phyloP scores from a whole-genome alignment of 2,113 vertebrate species.

The Microcebus ravelobensis region DNA sequence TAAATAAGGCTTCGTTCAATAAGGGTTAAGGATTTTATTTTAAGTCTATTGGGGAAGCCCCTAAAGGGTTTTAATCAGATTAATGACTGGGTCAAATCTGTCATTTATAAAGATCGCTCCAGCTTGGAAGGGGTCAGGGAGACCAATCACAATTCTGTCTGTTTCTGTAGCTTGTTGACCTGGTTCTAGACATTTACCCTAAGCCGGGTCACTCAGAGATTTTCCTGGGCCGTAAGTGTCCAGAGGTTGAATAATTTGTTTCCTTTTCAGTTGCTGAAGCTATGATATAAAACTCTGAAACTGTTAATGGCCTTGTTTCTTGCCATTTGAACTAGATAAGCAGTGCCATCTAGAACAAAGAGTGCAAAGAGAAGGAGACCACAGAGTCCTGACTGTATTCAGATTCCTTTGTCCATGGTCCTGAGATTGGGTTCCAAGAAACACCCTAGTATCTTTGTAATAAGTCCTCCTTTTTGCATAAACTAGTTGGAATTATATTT shows the following conservation, averaged over 20 bases:
- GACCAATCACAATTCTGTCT: not conserved
- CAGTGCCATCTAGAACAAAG: not conserved
- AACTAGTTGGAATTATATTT: not conserved
- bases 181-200: not conserved
- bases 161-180: constrained; percentile 15
- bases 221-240: not conserved
- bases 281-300: not conserved
- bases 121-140: not conserved
- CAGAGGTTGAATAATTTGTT: not conserved
- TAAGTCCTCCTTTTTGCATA: not conserved
- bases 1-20: not conserved
- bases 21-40: not conserved
- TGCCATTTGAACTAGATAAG: not conserved
- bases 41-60: not conserved
- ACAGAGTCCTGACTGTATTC: not conserved
- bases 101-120: not conserved
- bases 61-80: not conserved
- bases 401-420: constrained; percentile 49
- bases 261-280: not conserved
- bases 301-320: not conserved
- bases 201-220: not conserved
- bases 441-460: not conserved
- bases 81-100: not conserved
- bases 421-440: constrained; percentile 50
- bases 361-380: not conserved